Evolutionary conservation across 2,113 vertebrate species (phyloP).

Genomic region (Coturnix japonica): DNA sequence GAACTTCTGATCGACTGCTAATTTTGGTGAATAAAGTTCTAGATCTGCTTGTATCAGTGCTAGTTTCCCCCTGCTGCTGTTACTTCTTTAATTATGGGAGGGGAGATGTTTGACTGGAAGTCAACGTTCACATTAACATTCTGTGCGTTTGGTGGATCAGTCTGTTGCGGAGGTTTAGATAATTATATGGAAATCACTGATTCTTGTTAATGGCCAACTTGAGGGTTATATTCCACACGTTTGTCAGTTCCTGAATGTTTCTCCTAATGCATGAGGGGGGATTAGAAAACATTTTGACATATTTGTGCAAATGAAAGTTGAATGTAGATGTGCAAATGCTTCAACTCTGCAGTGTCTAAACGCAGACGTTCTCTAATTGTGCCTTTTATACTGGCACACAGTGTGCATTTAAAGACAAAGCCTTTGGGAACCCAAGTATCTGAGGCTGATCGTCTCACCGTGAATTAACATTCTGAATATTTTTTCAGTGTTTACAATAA

Average conservation of each 20-base stretch:
- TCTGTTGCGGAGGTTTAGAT: neutral
- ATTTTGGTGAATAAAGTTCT: neutral
- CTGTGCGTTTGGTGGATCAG: neutral
- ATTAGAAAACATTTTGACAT: constrained; percentile 29
- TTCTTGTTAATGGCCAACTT: constrained; percentile 28
- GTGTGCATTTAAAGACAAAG: neutral
- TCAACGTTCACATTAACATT: constrained; percentile 2
- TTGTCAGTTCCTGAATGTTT: constrained; percentile 16
- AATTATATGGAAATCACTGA: constrained; percentile 29
- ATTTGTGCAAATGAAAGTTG: neutral
- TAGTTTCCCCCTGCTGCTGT: neutral
- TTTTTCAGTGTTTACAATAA: neutral
- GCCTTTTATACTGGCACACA: neutral
- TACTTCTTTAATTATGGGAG: neutral
- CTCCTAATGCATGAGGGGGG: neutral
- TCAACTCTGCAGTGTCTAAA: neutral
- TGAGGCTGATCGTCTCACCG: neutral
- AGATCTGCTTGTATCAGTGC: neutral
- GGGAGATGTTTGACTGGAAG: constrained; percentile 21
- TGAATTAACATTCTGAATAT: neutral
- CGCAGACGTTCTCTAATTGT: neutral
- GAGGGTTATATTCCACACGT: neutral
- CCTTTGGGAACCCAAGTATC: neutral
- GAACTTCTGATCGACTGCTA: neutral
- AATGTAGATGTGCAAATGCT: neutral